Evolutionary conservation across 2,797 vertebrate genomes (phyloP).

Genomic region (Microhierax caerulescens): DNA sequence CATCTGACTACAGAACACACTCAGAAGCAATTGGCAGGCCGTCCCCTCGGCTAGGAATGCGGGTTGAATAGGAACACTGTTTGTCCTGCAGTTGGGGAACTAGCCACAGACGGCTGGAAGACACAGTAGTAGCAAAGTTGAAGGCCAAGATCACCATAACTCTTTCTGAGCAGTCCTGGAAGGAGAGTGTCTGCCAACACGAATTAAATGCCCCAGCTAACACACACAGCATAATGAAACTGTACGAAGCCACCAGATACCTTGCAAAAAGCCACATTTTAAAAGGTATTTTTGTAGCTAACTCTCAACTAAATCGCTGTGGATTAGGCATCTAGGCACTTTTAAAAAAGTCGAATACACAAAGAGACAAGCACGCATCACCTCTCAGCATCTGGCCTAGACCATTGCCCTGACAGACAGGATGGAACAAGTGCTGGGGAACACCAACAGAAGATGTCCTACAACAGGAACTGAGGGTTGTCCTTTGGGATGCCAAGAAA

Average conservation of each 20-base stretch:
- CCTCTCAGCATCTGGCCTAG: not conserved
- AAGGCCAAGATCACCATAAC: not conserved
- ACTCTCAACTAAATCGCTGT: not conserved
- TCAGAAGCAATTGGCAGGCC: constrained; percentile 15
- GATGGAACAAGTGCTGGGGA: not conserved
- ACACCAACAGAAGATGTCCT: not conserved
- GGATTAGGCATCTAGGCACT: not conserved
- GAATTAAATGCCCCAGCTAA: not conserved
- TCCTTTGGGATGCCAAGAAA: not conserved
- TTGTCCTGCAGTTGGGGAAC: not conserved
- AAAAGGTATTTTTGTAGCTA: not conserved
- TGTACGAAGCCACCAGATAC: fast-evolving
- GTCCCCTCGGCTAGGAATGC: not conserved
- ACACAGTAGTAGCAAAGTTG: not conserved
- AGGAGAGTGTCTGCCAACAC: not conserved
- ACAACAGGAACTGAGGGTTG: not conserved
- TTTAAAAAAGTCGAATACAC: not conserved
- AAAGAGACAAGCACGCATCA: not conserved
- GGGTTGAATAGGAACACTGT: not conserved
- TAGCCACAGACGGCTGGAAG: constrained; percentile 10
- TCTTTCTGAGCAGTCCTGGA: not conserved
- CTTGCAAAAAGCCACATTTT: not conserved
- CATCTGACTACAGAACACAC: not conserved
- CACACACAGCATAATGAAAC: not conserved
- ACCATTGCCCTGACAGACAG: fast-evolving